A percentile compares a stretch with the other conserved stretches of the same genome.
phyloP scores from a whole-genome alignment of 2,888 invertebrate genomes.

The Amphimallon solstitiale region DNA sequence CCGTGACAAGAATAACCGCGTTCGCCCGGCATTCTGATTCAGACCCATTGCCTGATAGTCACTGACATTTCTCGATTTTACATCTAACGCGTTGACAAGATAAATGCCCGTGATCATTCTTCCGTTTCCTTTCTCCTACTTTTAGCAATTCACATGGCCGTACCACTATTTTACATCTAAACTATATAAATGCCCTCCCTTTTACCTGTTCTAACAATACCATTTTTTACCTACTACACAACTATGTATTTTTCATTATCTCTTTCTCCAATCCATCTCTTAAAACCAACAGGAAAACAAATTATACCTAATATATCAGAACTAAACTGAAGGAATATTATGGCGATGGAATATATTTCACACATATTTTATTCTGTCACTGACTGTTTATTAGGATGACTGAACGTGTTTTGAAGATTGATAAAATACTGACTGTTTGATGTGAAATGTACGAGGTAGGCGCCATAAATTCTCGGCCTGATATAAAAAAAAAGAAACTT shows the following conservation, averaged over 20 bases:
- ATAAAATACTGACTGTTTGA: no score
- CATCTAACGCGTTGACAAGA: constrained; percentile 54
- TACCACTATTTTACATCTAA: constrained; percentile 56
- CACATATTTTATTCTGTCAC: no score
- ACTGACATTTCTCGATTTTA: constrained; percentile 49
- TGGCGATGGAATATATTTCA: no score
- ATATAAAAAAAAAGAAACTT: no score
- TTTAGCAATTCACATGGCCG: constrained; percentile 36
- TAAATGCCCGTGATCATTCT: constrained; percentile 58
- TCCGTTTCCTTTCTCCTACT: constrained; percentile 45
- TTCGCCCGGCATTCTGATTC: constrained; percentile 51
- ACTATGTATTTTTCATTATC: constrained; percentile 16
- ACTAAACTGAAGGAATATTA: no score
- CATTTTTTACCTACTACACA: constrained; percentile 10
- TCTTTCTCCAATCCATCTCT: not conserved
- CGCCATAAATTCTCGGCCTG: no score
- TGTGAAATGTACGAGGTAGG: no score
- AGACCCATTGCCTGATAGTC: constrained; percentile 51
- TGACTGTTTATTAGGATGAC: no score
- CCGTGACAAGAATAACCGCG: constrained; percentile 52
- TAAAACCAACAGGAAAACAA: not conserved
- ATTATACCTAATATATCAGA: not conserved
- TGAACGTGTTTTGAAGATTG: no score
- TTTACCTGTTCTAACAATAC: constrained; percentile 20
- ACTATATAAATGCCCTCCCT: constrained; percentile 50